A percentile compares a stretch with the other conserved stretches of the same genome.
Conservation (phyloP, 1,140 invertebrate genomes). For the Drosophila orena region DNA sequence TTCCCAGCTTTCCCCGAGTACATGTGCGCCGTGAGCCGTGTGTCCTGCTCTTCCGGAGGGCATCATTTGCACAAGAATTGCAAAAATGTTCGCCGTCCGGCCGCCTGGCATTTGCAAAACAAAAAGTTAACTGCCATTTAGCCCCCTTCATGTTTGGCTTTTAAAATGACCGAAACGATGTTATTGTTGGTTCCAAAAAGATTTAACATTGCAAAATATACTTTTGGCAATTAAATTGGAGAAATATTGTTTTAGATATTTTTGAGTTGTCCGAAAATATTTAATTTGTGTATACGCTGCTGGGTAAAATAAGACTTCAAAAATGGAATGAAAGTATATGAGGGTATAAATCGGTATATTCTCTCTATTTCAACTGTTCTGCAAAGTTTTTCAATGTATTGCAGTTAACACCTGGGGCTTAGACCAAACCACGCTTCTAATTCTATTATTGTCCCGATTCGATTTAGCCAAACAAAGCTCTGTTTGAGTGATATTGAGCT, state of each 20-base stretch:
- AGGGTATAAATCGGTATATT: too few species aligned
- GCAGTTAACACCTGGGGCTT: too few species aligned
- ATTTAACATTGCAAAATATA: too few species aligned
- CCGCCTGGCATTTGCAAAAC: constrained; percentile 32
- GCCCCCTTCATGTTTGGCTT: constrained; percentile 35
- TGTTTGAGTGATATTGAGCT: constrained; percentile 29
- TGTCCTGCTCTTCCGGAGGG: constrained; percentile 70
- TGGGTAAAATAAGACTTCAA: too few species aligned
- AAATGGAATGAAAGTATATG: too few species aligned
- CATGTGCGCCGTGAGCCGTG: constrained; percentile 63
- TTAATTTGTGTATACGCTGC: too few species aligned
- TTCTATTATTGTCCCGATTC: background rate
- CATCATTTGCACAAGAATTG: constrained; percentile 79
- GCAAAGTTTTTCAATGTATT: too few species aligned
- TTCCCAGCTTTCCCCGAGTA: background rate
- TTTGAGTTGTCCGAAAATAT: too few species aligned
- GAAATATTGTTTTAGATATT: too few species aligned
- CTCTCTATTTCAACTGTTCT: too few species aligned
- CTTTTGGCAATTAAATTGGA: too few species aligned
- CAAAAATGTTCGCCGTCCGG: constrained; percentile 59
- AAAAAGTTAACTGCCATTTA: constrained; percentile 67
- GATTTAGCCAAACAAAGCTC: background rate
- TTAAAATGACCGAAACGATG: background rate
- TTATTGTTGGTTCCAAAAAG: too few species aligned
- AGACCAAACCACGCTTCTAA: background rate